Evolutionary conservation across 2,797 vertebrate genomes (phyloP), one percentile per base, ranked within the genome.

Genomic region (Lithobates sylvaticus): DNA sequence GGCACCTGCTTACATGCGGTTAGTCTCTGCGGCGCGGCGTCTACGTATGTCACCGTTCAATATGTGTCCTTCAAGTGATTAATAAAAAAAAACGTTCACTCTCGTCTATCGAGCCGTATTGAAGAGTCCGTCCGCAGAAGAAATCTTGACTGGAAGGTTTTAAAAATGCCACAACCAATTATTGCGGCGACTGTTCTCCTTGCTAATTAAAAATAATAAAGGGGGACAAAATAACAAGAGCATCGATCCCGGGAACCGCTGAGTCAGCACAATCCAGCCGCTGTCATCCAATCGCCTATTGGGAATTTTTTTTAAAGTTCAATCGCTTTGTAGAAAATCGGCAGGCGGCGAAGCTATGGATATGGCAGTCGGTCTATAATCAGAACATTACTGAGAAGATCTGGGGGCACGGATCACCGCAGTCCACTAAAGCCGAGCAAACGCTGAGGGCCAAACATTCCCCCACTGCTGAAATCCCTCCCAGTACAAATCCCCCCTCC

Each of bases 281-380:
- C 85, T 89, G 89, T 75, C 85, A 85, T 61, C 84, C 61, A 81
- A 85, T 44, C 78, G 71, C 89, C 84, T 88, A 54, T 21, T 88
- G 86, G 44, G 74, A 88, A 88, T 90, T 89, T n/a, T 44, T 32
- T 88, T 88, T 83, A 89, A 86, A 74, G 75, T 89, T 92, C 90
- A 90, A 88, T 88, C 92, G 89, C 88, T 78, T 88, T 84, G 36
- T 82, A 12, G 9, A 89, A 65, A 89, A 92, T 88, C 81, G 89
- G 89, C 86, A 90, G 67, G 88, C 77, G 84, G 16, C 32, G 83
- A 26, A 88, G 81, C 88, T 90, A 85, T 89, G 82, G 71, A 47
- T 81, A 84, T 87, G 32, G 85, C 36, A 89, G n/a, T 73, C 7
- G 83, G 27, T 83, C 84, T 90, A 87, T 77, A 89, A 71, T 84